Conservation (phyloP, 2,113 vertebrate species). For the Erinaceus europaeus region DNA sequence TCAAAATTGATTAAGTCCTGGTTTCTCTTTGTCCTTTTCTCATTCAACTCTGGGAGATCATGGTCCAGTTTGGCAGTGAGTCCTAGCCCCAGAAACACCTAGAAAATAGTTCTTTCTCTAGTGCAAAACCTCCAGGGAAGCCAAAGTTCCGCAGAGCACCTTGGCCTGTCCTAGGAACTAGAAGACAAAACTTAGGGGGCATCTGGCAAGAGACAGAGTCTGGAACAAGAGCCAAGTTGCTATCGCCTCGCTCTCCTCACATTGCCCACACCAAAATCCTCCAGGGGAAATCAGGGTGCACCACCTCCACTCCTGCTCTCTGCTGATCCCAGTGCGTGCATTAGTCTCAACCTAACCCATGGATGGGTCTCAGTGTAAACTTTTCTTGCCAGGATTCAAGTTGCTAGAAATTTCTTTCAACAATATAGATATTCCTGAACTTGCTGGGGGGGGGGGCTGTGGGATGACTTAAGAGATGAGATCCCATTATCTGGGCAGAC, state of each 20-base stretch:
- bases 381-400: neutral
- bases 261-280: neutral
- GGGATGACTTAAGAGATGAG: neutral
- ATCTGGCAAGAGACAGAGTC: neutral
- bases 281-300: neutral
- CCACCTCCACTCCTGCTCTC: neutral
- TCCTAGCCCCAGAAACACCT: neutral
- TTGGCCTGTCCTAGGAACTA: neutral
- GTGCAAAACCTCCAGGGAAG: neutral
- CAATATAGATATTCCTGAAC: neutral
- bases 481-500: neutral
- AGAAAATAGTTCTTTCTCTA: neutral
- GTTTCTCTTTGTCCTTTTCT: constrained; percentile 50
- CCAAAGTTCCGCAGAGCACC: neutral
- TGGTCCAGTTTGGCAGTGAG: neutral
- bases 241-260: neutral
- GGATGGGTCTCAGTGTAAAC: neutral
- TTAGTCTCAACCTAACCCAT: neutral
- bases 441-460: neutral
- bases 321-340: neutral
- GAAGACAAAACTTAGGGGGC: neutral
- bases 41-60: neutral
- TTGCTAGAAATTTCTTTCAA: neutral
- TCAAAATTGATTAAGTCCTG: constrained; percentile 78
- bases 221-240: constrained; percentile 48